Percentiles rank a stretch among this genome's conserved stretches.
These are phyloP conservation scores for Caligus rogercresseyi DNA, from an alignment of 1,140 invertebrate species.

Conservation along the genomic window DNA sequence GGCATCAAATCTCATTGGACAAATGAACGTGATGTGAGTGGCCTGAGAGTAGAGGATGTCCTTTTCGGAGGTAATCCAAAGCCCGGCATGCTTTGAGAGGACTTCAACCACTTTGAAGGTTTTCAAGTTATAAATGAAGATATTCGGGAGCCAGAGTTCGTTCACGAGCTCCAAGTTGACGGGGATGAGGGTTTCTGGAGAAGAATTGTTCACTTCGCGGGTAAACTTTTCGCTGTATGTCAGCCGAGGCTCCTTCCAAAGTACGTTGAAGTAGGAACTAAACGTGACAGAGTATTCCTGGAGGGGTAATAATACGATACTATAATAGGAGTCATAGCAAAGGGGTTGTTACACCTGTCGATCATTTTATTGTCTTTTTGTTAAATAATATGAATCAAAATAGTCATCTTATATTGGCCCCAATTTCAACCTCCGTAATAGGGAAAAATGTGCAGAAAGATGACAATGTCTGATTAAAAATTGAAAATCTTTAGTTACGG, in stretches of 20 bases:
- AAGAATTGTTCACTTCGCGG: slow-evolving; percentile 1
- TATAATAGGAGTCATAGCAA: too few relatives aligned
- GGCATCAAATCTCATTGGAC: slow-evolving; percentile 15
- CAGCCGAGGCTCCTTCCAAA: slow-evolving; percentile 14
- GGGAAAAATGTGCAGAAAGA: too few relatives aligned
- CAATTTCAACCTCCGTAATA: too few relatives aligned
- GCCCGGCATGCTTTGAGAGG: slow-evolving; percentile 15
- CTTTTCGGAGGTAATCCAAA: slow-evolving; percentile 11
- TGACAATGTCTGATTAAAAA: too few relatives aligned
- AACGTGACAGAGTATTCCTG: slow-evolving; percentile 12
- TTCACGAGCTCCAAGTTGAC: slow-evolving; percentile 13
- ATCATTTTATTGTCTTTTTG: too few relatives aligned
- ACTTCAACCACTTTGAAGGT: slow-evolving; percentile 18
- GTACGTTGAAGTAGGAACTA: slow-evolving; percentile 15
- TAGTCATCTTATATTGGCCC: too few relatives aligned
- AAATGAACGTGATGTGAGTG: slow-evolving; percentile 17
- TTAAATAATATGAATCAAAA: too few relatives aligned
- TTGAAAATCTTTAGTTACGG: too few relatives aligned
- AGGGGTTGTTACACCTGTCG: too few relatives aligned
- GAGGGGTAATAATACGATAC: neutral
- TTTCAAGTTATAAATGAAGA: slow-evolving; percentile 16
- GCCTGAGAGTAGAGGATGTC: slow-evolving; percentile 17
- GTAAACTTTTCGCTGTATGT: neutral
- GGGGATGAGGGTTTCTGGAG: neutral
- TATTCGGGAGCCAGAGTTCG: slow-evolving; percentile 14